Evolutionary conservation across 2,113 vertebrate species (phyloP), one percentile per base, ranked within the genome.

Genomic region (Lampris incognitus): DNA sequence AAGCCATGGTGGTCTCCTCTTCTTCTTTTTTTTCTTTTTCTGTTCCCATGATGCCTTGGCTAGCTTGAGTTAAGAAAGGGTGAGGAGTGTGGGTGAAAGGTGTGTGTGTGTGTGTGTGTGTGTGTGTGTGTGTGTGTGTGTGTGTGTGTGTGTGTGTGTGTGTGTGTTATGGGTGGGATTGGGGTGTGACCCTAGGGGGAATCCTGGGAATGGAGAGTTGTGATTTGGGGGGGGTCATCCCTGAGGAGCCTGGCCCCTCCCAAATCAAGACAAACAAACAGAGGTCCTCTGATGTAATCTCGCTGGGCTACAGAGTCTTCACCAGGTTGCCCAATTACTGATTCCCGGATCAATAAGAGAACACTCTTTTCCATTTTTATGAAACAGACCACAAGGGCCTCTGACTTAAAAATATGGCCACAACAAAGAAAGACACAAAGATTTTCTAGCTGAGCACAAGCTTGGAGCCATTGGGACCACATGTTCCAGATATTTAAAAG

Each of bases 181-280:
- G 24, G 24, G 24, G 24, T 54, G 54, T 76, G 92, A 69, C 92
- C 87, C 60, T 70, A 86, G 86, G 88, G 77, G 82, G 89, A 87
- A 87, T 91, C 78, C 85, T 90, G 88, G 66, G 84, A 83, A 84
- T 88, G 89, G 37, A 72, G 81, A 75, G 77, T 72, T 71, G 88
- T 78, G 69, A 83, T 63, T 70, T 84, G 58, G 74, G 42, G 24
- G 72, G 70, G 69, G 66, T 52, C 48, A 55, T 86, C 87, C 83
- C 85, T 82, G 69, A 83, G 91, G 82, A 89, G 63, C 44, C 48
- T 58, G 72, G 74, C 78, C 87, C 86, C 87, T 87, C 88, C 85
- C 84, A 89, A 88, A 91, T 84, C 79, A 93, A 92, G 93, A 93
- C 91, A 94, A 94, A 92, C 88, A 94, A 91, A 92, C 90, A 92